Evolutionary conservation across 35 echinoderm and acorn worm genomes (phyloP).

Genomic region (Holothuria glaberrima): DNA sequence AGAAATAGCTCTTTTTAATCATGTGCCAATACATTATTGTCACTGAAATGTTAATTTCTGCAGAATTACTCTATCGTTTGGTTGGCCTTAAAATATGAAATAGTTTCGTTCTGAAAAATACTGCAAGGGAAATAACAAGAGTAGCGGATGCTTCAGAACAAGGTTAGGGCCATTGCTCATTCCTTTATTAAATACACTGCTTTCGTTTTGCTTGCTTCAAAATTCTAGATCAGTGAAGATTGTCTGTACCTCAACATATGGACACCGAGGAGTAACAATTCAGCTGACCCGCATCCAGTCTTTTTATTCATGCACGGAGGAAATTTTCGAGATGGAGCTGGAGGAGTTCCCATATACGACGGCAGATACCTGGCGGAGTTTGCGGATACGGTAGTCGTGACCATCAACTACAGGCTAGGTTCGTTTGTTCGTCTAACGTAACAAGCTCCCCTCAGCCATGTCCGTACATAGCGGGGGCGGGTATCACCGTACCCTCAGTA

Average conservation of each 20-base stretch:
- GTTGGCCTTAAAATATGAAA: too few relatives aligned
- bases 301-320: slow-evolving; percentile 43
- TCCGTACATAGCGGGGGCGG: neutral
- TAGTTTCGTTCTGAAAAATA: too few relatives aligned
- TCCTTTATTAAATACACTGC: too few relatives aligned
- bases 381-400: slow-evolving; percentile 6
- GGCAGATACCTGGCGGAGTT: slow-evolving; percentile 14
- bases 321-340: slow-evolving; percentile 37
- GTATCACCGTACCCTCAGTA: neutral
- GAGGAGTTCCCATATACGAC: slow-evolving; percentile 25
- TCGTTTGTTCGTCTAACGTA: neutral
- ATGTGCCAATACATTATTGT: too few relatives aligned
- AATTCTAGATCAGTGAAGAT: slow-evolving; percentile 34
- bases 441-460: too few relatives aligned
- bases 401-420: slow-evolving; percentile 38
- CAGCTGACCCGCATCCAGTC: neutral
- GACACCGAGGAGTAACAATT: slow-evolving; percentile 3
- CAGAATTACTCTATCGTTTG: too few relatives aligned
- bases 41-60: too few relatives aligned
- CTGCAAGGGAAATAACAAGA: too few relatives aligned
- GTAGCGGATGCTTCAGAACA: too few relatives aligned
- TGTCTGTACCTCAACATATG: slow-evolving; percentile 50
- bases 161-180: too few relatives aligned
- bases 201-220: neutral
- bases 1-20: too few relatives aligned